Base-by-base conservation (phyloP, 1,140 invertebrate genomes). In the Pogonus chalceus region DNA sequence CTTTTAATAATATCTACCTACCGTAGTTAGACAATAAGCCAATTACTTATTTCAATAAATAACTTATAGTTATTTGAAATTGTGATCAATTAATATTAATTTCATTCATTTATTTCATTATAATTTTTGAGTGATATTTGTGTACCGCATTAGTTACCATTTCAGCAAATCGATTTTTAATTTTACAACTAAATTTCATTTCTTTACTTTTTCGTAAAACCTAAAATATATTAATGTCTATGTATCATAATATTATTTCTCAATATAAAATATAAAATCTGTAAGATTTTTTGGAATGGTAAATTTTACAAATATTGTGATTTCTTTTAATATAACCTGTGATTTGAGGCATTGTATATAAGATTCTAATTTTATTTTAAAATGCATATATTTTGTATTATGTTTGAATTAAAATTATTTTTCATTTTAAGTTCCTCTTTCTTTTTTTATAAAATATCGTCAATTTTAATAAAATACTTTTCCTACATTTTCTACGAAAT, bases 321-420 rank as follows among this genome's bases (percentile, higher is more conserved):
- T 31, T 31, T 14, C 14, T 43, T 43, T n/a, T n/a, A n/a, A n/a
- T n/a, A n/a, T 43, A 43, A 43, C 37, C 37, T 43, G 37, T 43
- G 37, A 43, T 43, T 43, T 43, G 18, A 18, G 37, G 37, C 37
- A 43, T 43, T 43, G 37, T 43, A 12, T 43, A 43, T 18, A 43
- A 43, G 4, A 43, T 12, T n/a, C n/a, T n/a, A n/a, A n/a, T n/a
- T n/a, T n/a, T n/a, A n/a, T n/a, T n/a, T n/a, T n/a, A n/a, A n/a
- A n/a, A n/a, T n/a, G n/a, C n/a, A n/a, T n/a, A n/a, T n/a, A n/a
- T n/a, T n/a, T n/a, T n/a, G n/a, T n/a, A n/a, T n/a, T n/a, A n/a
- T n/a, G n/a, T n/a, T n/a, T n/a, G n/a, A n/a, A n/a, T n/a, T n/a
- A n/a, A n/a, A n/a, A n/a, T n/a, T n/a, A n/a, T n/a, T n/a, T n/a